Base-by-base conservation (phyloP, 2,797 vertebrate species). In the Chrosomus eos region DNA sequence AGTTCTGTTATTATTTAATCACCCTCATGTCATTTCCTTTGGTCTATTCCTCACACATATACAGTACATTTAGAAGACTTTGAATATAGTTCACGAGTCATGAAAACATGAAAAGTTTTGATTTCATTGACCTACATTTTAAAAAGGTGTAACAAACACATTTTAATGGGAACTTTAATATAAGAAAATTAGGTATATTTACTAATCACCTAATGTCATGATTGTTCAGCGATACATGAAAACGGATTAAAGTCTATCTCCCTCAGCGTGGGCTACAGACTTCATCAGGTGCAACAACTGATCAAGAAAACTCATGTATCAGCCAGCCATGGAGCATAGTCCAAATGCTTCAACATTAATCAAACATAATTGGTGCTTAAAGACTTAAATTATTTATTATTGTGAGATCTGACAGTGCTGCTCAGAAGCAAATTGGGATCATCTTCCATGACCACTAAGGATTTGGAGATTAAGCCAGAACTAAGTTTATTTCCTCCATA, bases 361-460 rank as follows among this genome's bases (percentile, higher is more conserved):
- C 90, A 86, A 95, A 94, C 93, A 94, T 95, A 96, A 95, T 95
- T 95, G 94, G 90, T 90, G 94, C 94, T 95, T 95, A 95, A 95
- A 95, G 94, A 95, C 94, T 95, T 95, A 93, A 94, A 94, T 96
- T 93, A 95, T 95, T 96, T 95, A 95, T 95, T 96, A 95, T 95
- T 95, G 94, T 94, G 92, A 95, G 94, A 96, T 96, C 94, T 95
- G 94, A 95, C 94, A 94, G 94, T 91, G 91, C 92, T 94, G 93
- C 94, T 95, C 93, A 94, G 95, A 94, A 95, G 95, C 93, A 95
- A 95, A 96, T 95, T 95, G 94, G 94, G 94, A 95, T 95, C 95
- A 96, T 96, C 94, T 96, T 94, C 95, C 95, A 95, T 95, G 95
- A 96, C 95, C 95, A 96, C 94, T 93, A 94, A 96, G 95, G 95